phyloP scores from a whole-genome alignment of 2,797 vertebrate species.

The Apodemus agrarius region DNA sequence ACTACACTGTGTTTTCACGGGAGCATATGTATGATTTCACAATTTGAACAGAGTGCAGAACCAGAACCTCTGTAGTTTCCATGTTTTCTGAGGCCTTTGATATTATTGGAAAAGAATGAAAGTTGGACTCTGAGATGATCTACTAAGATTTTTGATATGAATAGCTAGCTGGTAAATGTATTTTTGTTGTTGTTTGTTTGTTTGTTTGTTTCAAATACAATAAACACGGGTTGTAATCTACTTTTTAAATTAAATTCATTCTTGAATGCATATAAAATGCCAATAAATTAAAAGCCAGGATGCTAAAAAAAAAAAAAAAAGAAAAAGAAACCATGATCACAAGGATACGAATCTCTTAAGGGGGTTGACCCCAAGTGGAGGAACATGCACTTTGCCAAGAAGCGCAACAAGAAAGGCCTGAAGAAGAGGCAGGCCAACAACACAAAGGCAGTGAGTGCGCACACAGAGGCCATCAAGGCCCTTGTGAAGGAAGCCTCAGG shows the following conservation, averaged over 20 bases:
- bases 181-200: neutral
- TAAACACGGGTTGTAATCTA: neutral
- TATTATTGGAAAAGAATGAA: neutral
- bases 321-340: too few species aligned
- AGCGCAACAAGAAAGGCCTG: too few species aligned
- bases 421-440: too few species aligned
- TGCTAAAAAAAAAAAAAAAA: slow-evolving; percentile 36
- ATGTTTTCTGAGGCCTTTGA: neutral
- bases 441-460: too few species aligned
- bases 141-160: neutral
- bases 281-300: neutral
- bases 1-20: neutral
- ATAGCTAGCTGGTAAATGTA: neutral
- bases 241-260: neutral
- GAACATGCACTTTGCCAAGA: too few species aligned
- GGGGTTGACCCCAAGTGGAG: too few species aligned
- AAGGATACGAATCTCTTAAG: too few species aligned
- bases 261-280: neutral
- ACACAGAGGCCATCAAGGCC: too few species aligned
- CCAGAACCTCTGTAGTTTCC: neutral
- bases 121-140: neutral
- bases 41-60: neutral
- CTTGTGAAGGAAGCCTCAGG: too few species aligned
- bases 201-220: slow-evolving; percentile 32
- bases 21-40: neutral